Base-by-base conservation (phyloP, 2,888 invertebrate species). In the Tipula confusa region DNA sequence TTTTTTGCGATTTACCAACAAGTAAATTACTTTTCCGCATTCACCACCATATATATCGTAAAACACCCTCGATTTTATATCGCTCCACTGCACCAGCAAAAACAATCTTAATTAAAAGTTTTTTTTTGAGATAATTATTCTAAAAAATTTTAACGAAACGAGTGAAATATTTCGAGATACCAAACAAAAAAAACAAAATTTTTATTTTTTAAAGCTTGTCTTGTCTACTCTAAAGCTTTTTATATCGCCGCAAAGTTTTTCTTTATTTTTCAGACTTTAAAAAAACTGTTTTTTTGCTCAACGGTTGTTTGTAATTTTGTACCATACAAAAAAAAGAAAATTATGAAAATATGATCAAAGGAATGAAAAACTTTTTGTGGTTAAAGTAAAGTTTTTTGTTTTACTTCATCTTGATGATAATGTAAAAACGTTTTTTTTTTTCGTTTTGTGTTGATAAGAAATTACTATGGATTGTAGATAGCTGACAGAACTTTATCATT, bases 21-120 rank as follows among this genome's bases (percentile, higher is more conserved):
- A 64, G 24, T 24, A 64, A 64, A 24, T 64, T 64, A 64, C 1
- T 64, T 64, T 64, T 64, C 24, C 64, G 24, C 11, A 64, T 64
- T 64, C 64, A 3, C 64, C 64, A 24, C 9, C 43, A 6, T n/a
- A n/a, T n/a, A n/a, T n/a, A 3, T 9, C 7, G 1, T 24, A n/a
- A n/a, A n/a, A n/a, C 64, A 2, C 9, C 24, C 64, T 24, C 64
- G 15, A 15, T 3, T n/a, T n/a, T 31, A 31, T 31, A 31, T 31
- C 31, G 13, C 38, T 13, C 38, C 38, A 38, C 38, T 13, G 38
- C 11, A 9, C 64, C 24, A 64, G 24, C 64, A 64, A 64, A 64
- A 64, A 64, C 64, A 64, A 64, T 64, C 64, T 64, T 64, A 64
- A 64, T 64, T 64, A 64, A 64, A 64, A 64, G 24, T 64, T 24